Evolutionary conservation across 64 coral and sea anemone genomes (phyloP).

Genomic region (Exaiptasia diaphana): DNA sequence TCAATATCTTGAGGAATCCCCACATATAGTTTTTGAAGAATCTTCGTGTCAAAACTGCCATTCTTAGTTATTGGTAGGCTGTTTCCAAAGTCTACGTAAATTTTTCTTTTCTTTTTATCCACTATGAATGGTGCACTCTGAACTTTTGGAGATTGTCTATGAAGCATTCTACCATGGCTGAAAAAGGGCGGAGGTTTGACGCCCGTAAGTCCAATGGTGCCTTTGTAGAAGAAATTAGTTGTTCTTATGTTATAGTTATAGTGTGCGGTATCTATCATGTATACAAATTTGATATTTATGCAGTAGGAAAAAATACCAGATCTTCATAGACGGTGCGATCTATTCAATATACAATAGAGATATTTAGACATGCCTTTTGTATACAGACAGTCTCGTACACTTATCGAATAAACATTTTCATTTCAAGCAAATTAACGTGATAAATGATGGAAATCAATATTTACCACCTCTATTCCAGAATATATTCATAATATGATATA

Average conservation of each 20-base stretch:
- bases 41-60: conserved; percentile 6
- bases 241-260: not conserved
- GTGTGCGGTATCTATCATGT: not conserved
- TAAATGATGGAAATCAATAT: not conserved
- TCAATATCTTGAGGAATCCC: not conserved
- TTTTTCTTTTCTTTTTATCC: conserved; percentile 5
- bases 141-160: not conserved
- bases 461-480: not conserved
- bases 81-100: conserved; percentile 32
- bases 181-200: conserved; percentile 11
- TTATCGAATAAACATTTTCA: no score
- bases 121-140: conserved; percentile 39
- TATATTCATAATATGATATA: not conserved
- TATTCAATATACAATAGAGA: no score
- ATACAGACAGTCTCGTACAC: not conserved
- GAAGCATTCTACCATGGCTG: conserved; percentile 17
- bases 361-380: not conserved
- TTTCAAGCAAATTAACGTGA: no score
- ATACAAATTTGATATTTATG: not conserved
- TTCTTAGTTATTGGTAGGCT: conserved; percentile 17
- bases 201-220: conserved; percentile 31
- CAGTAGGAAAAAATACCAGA: not conserved
- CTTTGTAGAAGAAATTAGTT: not conserved
- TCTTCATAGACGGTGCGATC: no score
- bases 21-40: conserved; percentile 11